These are phyloP conservation scores for Pachycephala philippinensis DNA, from an alignment of 2,113 vertebrate genomes.

Conservation along the genomic window DNA sequence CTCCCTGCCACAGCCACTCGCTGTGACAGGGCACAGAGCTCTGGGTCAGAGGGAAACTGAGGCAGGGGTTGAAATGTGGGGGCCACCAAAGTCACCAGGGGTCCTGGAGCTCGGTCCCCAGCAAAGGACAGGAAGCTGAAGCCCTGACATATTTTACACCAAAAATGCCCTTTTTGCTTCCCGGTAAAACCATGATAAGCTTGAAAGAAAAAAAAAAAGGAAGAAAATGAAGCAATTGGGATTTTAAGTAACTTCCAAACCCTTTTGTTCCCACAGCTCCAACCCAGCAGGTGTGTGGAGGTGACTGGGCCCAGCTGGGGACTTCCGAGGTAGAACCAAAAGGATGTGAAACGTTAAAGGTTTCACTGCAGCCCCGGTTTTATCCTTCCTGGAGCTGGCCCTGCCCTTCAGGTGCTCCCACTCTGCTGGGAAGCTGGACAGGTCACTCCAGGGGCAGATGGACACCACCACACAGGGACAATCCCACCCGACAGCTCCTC, in stretches of 20 bases:
- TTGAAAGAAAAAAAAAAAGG: not conserved
- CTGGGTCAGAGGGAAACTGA: not conserved
- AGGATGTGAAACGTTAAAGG: not conserved
- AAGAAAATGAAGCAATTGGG: not conserved
- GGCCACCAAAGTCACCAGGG: not conserved
- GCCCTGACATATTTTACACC: not conserved
- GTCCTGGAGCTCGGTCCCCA: not conserved
- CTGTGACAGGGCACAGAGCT: not conserved
- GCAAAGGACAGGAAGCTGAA: not conserved
- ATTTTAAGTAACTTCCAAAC: not conserved
- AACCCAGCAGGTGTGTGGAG: not conserved
- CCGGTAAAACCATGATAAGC: not conserved
- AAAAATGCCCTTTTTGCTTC: not conserved
- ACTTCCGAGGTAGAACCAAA: not conserved
- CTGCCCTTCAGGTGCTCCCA: not conserved
- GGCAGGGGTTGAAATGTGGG: not conserved
- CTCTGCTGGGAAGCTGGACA: not conserved
- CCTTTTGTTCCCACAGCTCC: not conserved
- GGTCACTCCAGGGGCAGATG: fast-evolving
- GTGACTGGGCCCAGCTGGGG: not conserved
- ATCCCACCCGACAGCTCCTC: not conserved
- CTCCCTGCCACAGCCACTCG: fast-evolving
- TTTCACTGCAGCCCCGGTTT: not conserved
- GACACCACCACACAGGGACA: not conserved
- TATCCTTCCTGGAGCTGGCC: not conserved